phyloP scores from a whole-genome alignment of 2,113 vertebrate genomes.

The Ancistrus triradiatus region DNA sequence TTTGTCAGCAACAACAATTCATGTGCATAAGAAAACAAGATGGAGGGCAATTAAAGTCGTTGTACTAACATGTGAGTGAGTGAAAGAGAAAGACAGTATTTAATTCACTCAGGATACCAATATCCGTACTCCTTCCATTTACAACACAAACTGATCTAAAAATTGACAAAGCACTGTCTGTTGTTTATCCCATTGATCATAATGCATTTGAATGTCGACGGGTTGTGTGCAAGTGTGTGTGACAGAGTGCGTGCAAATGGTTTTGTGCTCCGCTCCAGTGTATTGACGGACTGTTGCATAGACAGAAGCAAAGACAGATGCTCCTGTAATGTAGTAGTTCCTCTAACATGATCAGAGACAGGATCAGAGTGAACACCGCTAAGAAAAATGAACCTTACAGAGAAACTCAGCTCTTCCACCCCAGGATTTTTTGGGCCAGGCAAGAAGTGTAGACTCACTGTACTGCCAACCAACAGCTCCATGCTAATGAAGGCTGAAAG shows the following conservation, averaged over 20 bases:
- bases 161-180: slow-evolving; percentile 62
- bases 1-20: too few species aligned
- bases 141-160: slow-evolving; percentile 64
- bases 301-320: slow-evolving; percentile 33
- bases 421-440: background rate
- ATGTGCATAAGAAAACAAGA: too few species aligned
- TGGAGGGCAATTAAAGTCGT: slow-evolving; percentile 33
- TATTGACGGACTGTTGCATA: slow-evolving; percentile 26
- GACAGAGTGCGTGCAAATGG: slow-evolving; percentile 28
- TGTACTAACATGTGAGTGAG: slow-evolving; percentile 53
- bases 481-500: background rate
- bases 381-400: slow-evolving; percentile 1
- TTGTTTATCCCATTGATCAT: slow-evolving; percentile 67
- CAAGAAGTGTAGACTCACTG: background rate
- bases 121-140: slow-evolving; percentile 65
- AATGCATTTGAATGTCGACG: slow-evolving; percentile 51
- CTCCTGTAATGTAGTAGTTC: slow-evolving; percentile 29
- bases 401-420: background rate
- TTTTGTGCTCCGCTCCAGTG: slow-evolving; percentile 24
- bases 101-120: slow-evolving; percentile 64
- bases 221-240: slow-evolving; percentile 18
- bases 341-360: slow-evolving; percentile 19
- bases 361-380: background rate
- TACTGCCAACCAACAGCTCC: background rate
- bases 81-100: too few species aligned